phyloP scores from a whole-genome alignment of 2,888 invertebrate species.

The Drosophila neutralis region DNA sequence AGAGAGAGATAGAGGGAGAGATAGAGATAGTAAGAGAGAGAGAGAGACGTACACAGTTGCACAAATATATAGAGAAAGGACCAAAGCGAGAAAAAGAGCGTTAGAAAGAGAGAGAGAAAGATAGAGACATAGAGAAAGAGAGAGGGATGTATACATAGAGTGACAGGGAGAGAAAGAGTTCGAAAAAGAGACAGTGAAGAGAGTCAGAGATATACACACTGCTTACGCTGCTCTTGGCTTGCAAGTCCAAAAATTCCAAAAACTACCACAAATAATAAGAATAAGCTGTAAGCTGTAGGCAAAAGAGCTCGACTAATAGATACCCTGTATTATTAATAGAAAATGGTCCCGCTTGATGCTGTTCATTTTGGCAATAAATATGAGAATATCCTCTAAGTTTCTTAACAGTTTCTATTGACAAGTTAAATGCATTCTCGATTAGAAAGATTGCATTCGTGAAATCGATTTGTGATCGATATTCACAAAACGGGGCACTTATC shows the following conservation, averaged over 20 bases:
- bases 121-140: too few relatives aligned
- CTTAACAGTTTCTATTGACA: too few relatives aligned
- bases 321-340: neutral
- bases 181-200: rapidly evolving
- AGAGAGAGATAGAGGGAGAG: too few relatives aligned
- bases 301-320: neutral
- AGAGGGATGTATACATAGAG: neutral
- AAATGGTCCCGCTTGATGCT: neutral
- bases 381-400: neutral
- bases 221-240: rapidly evolving
- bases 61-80: too few relatives aligned
- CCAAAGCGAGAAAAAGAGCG: neutral
- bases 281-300: neutral
- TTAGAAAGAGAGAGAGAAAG: too few relatives aligned
- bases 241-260: neutral
- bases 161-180: neutral
- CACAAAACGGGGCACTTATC: too few relatives aligned
- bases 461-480: too few relatives aligned
- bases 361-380: neutral
- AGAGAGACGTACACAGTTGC: too few relatives aligned
- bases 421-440: too few relatives aligned
- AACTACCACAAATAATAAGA: neutral
- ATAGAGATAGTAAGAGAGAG: too few relatives aligned
- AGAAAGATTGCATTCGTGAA: too few relatives aligned
- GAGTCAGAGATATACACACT: neutral